Evolutionary conservation across 2,888 invertebrate genomes (phyloP), one percentile per base, ranked within the genome.

Genomic region (Leucozona laternaria): DNA sequence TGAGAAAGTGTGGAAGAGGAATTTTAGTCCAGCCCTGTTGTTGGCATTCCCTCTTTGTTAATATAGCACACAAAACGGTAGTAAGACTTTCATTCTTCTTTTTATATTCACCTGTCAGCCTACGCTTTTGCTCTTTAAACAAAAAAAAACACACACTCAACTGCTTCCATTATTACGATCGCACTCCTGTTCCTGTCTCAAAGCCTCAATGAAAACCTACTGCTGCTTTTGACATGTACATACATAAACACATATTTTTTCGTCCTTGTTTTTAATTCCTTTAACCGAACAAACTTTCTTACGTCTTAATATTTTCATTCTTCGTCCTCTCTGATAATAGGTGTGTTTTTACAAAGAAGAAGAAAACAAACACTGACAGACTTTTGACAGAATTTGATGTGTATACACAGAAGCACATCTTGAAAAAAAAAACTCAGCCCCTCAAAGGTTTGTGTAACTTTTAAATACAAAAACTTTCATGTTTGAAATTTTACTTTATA

Each of bases 61-160:
- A 2, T n/a, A 4, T 13, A 2, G 13, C n/a, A 6, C 15, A 43
- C n/a, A 43, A 43, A 43, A 43, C n/a, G 6, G 3, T 6, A 43
- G n/a, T 7, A 37, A 43, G n/a, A 43, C 43, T 43, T 7, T 43
- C 2, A 7, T 43, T 22, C 17, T 28, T n/a, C 50, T 68, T 68
- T 50, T 50, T 50, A 48, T 50, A 50, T 50, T 68, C 15, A 68
- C 50, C 66, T 68, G 66, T 68, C 66, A 50, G 50, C 50, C 34
- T 37, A 37, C 17, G n/a, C 20, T 15, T 20, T 34, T 10, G 0
- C 50, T 22, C 0, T 20, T 13, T 13, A 50, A 50, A 5, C 15
- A 48, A 66, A 10, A 4, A 37, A 11, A 34, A 34, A 28, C 4
- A 28, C 28, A 28, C 6, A 22, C 15, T 31, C 20, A 28, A 48